Evolutionary conservation across 2,113 vertebrate species (phyloP).

Genomic region (Steatornis caripensis): DNA sequence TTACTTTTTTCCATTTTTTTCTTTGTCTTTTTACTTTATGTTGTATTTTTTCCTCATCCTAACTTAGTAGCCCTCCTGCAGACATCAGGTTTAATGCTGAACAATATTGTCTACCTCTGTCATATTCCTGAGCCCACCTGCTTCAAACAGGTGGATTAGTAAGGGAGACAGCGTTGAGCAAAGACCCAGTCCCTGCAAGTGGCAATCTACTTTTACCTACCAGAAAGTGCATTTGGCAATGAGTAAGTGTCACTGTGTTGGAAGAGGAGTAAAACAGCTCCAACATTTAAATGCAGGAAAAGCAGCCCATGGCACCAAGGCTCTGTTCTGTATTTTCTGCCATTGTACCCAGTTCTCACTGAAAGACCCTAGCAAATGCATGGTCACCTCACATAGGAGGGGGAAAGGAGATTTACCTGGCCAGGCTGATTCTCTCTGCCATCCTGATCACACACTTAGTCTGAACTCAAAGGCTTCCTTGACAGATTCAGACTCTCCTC

Average conservation of each 20-base stretch:
- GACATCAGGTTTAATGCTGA: not conserved
- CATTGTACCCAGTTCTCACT: conserved; percentile 62
- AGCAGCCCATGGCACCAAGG: conserved; percentile 41
- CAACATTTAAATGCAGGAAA: conserved; percentile 45
- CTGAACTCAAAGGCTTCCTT: not conserved
- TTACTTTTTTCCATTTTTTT: not conserved
- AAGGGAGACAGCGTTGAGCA: not conserved
- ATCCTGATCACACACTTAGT: not conserved
- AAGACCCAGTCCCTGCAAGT: not conserved
- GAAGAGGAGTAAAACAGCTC: conserved; percentile 24
- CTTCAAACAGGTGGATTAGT: not conserved
- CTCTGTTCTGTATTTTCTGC: conserved; percentile 64
- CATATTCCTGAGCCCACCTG: not conserved
- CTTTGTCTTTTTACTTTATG: not conserved
- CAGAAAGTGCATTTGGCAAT: not conserved
- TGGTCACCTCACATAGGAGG: not conserved
- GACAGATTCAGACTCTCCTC: conserved; percentile 13
- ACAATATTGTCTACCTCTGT: not conserved
- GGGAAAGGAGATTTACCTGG: not conserved
- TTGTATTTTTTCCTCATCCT: not conserved
- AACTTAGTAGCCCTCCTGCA: not conserved
- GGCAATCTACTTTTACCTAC: not conserved
- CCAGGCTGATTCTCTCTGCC: not conserved
- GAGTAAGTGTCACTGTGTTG: not conserved
- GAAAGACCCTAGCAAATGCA: conserved; percentile 65